Evolutionary conservation across 1,140 invertebrate species (phyloP), one percentile per base, ranked within the genome.

Genomic region (Zaprionus ghesquierei): DNA sequence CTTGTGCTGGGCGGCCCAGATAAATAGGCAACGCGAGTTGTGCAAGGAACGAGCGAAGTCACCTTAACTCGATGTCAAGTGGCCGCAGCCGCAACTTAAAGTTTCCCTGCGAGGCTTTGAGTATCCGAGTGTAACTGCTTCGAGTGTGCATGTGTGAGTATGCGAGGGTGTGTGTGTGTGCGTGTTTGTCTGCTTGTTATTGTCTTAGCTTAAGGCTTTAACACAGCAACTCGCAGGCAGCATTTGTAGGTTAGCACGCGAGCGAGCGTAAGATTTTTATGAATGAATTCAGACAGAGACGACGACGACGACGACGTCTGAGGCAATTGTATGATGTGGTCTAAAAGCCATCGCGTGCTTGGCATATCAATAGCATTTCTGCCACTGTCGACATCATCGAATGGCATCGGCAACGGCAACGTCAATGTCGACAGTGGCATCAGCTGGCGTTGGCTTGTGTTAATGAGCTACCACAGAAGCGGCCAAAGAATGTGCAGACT

Each of bases 231-330:
- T 33, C 63, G 25, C 61, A 27, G 25, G 25, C 20, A 68, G 46
- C 69, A 46, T 49, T 62, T 35, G 51, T 38, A n/a, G 33, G 58
- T 61, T 38, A 22, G 23, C 55, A 35, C n/a, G 49, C 50, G 55
- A 55, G 31, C 58, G 55, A 73, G 58, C 60, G 68, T 72, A 69
- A 23, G 70, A 78, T 78, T 86, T 85, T 86, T 81, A 81, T 86
- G 81, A 86, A 86, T 86, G 81, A 86, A 86, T 50, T 69, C 55
- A 50, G 23, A 22, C 56, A 33, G 61, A 49, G 38, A 25, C 60
- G 50, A 27, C 64, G 53, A 55, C 29, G 22, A 54, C 38, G 50
- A 49, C 63, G 51, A 54, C 64, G 53, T 62, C 61, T 69, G 61
- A 27, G 44, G 41, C 44, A 61, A 71, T 61, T 68, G 60, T 68